A percentile compares a stretch with the other conserved stretches of the same genome.
These are phyloP conservation scores for Aphelocoma coerulescens DNA, from an alignment of 2,113 vertebrate species.

Conservation along the genomic window DNA sequence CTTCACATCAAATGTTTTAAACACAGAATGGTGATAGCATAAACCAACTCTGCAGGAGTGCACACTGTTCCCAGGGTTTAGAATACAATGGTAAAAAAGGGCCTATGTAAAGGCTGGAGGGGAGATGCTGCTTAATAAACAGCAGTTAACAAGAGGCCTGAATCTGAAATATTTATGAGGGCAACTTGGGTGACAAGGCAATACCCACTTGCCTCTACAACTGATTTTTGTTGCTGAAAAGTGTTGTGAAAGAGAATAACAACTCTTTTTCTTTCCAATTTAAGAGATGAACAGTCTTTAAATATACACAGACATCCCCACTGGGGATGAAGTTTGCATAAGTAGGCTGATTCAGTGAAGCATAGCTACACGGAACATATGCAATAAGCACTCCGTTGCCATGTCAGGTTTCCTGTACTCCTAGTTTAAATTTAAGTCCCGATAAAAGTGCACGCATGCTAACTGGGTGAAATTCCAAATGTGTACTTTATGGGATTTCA, in stretches of 20 bases:
- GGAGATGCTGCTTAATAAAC: background rate
- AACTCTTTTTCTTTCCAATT: background rate
- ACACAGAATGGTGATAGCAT: background rate
- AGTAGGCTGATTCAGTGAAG: background rate
- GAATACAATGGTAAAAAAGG: background rate
- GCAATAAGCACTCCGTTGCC: background rate
- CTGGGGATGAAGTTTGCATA: slow-evolving; percentile 16
- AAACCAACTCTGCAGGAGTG: background rate
- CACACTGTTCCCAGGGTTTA: background rate
- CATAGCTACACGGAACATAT: background rate
- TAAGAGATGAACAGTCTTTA: background rate
- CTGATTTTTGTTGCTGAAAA: slow-evolving; percentile 18
- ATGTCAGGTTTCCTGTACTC: background rate
- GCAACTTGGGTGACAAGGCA: background rate
- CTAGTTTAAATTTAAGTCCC: background rate
- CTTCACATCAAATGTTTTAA: background rate
- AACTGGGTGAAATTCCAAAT: background rate
- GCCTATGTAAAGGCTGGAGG: background rate
- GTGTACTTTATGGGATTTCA: background rate
- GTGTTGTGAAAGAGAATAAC: background rate
- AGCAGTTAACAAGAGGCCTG: background rate
- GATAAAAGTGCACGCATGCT: background rate
- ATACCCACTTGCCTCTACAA: background rate
- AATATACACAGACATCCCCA: background rate
- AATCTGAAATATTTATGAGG: background rate